Evolutionary conservation across 2,797 vertebrate species (phyloP).

Genomic region (Alauda arvensis): DNA sequence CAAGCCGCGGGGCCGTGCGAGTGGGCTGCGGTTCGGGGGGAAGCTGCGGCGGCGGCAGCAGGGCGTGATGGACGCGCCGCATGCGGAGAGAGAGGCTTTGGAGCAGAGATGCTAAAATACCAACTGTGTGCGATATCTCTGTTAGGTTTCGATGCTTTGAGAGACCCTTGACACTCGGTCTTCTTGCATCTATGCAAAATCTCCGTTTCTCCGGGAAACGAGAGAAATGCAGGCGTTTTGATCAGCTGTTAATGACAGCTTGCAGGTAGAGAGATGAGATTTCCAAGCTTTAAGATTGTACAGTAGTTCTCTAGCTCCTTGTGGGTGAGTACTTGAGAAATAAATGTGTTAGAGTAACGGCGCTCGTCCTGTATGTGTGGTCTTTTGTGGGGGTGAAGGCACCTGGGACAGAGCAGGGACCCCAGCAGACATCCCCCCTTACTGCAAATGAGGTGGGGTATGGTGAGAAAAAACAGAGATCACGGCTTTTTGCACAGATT

Average conservation of each 20-base stretch:
- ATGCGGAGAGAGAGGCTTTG: not conserved
- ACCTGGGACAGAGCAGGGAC: not conserved
- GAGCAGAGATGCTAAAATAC: not conserved
- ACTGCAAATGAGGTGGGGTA: not conserved
- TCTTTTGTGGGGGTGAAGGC: not conserved
- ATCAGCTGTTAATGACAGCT: not conserved
- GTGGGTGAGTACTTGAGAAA: not conserved
- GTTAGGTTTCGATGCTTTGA: not conserved
- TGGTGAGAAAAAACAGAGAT: not conserved
- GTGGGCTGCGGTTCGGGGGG: not conserved
- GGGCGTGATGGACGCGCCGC: not conserved
- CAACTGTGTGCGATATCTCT: not conserved
- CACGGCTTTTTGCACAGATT: not conserved
- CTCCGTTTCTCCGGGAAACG: not conserved
- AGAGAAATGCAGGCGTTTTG: not conserved
- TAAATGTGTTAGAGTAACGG: not conserved
- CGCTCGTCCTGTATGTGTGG: not conserved
- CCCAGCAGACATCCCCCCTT: not conserved
- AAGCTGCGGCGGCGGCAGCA: not conserved
- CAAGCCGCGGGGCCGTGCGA: not conserved
- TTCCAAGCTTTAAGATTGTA: not conserved
- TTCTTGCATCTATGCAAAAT: not conserved
- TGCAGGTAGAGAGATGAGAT: not conserved
- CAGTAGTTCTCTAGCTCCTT: not conserved
- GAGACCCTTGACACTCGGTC: not conserved